A percentile compares a stretch with the other conserved stretches of the same genome.
phyloP scores from a whole-genome alignment of 2,113 vertebrate genomes.

The Notothenia coriiceps region DNA sequence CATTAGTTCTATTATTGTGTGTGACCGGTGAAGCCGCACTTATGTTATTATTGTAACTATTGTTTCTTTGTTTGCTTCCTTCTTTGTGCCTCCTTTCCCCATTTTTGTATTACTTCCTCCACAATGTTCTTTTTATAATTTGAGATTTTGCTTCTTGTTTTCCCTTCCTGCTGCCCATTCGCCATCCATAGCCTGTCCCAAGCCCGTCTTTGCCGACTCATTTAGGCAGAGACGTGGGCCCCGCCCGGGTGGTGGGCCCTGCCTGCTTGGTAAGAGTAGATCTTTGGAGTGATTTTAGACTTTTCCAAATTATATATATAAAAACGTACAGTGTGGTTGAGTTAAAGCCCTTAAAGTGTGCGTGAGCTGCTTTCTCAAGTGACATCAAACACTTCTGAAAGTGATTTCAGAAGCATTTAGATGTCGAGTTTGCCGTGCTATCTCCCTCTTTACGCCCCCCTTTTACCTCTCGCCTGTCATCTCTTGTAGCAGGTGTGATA shows the following conservation, averaged over 20 bases:
- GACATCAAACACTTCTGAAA: constrained; percentile 37
- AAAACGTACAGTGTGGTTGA: constrained; percentile 39
- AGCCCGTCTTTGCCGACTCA: constrained; percentile 80
- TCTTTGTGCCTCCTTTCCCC: background rate
- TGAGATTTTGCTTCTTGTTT: constrained; percentile 55
- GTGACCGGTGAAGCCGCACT: too few species aligned
- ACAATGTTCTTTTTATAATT: constrained; percentile 26
- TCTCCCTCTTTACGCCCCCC: constrained; percentile 3
- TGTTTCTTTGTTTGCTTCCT: constrained; percentile 14
- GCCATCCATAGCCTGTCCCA: constrained; percentile 77
- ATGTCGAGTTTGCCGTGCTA: constrained; percentile 48
- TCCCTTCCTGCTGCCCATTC: constrained; percentile 46
- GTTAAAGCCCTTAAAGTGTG: constrained; percentile 26
- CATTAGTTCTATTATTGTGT: background rate
- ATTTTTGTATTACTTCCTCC: constrained; percentile 4
- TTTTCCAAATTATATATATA: constrained; percentile 14
- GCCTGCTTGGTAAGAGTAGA: constrained; percentile 78
- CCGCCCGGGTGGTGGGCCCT: constrained; percentile 81
- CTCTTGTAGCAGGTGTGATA: constrained; percentile 24
- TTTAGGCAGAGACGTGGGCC: constrained; percentile 78
- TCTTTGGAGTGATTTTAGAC: constrained; percentile 43
- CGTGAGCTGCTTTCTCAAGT: constrained; percentile 29
- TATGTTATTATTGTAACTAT: background rate
- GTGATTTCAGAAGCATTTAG: constrained; percentile 43
- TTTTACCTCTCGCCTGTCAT: constrained; percentile 22